A percentile compares a stretch with the other conserved stretches of the same genome.
Evolutionary conservation across 2,888 invertebrate species (phyloP).

Genomic region (Scelioninae gen. 1): DNA sequence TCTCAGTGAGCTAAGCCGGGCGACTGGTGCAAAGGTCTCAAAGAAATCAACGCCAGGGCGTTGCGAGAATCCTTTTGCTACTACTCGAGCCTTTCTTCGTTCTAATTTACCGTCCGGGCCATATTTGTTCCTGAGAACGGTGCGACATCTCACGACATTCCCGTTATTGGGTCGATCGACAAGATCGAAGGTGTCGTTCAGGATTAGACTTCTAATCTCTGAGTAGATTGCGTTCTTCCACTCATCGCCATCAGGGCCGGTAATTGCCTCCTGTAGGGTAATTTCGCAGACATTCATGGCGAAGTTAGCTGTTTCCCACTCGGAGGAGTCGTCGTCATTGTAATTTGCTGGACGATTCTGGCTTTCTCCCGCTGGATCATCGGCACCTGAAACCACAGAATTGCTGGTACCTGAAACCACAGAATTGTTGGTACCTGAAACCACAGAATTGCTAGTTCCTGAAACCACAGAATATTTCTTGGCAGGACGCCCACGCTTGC

Average conservation of each 20-base stretch:
- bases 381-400: not conserved
- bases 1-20: not conserved
- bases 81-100: not conserved
- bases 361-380: not conserved
- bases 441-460: not conserved
- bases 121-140: slow-evolving; percentile 35
- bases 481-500: not conserved
- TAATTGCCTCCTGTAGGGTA: slow-evolving; percentile 29
- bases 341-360: not conserved
- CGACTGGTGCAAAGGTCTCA: slow-evolving; percentile 1
- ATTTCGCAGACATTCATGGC: not conserved
- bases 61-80: slow-evolving; percentile 4
- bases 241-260: slow-evolving; percentile 42
- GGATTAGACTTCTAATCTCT: slow-evolving; percentile 42
- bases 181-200: slow-evolving; percentile 60
- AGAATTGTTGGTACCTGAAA: not conserved
- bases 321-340: not conserved
- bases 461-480: slow-evolving; percentile 1
- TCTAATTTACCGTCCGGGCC: not conserved
- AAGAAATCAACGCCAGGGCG: slow-evolving; percentile 1
- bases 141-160: slow-evolving; percentile 32
- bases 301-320: slow-evolving; percentile 8
- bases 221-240: slow-evolving; percentile 56
- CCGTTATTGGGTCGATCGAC: slow-evolving; percentile 44
- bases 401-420: not conserved